Conservation (phyloP, 2,797 vertebrate genomes). For the Eleutherodactylus coqui region DNA sequence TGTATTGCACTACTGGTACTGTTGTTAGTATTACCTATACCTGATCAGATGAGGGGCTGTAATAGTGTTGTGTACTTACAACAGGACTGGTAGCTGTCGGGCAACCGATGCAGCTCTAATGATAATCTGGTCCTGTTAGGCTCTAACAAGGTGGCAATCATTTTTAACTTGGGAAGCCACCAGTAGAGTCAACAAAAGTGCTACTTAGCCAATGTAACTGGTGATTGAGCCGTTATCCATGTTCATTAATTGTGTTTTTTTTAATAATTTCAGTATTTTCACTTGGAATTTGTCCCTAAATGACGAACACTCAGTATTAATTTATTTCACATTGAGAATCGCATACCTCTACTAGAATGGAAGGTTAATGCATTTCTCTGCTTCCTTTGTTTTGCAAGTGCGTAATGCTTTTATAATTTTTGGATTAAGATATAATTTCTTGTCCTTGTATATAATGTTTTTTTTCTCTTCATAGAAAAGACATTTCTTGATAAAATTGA, state of each 20-base stretch:
- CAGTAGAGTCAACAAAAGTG: neutral
- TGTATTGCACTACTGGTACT: neutral
- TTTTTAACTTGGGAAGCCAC: neutral
- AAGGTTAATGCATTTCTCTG: slow-evolving; percentile 51
- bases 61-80: neutral
- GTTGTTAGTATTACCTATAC: neutral
- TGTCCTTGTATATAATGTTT: slow-evolving; percentile 47
- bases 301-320: neutral
- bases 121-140: neutral
- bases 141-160: neutral
- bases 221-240: neutral
- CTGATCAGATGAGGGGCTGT: neutral
- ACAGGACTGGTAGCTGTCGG: neutral
- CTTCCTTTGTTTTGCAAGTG: slow-evolving; percentile 34
- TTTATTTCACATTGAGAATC: slow-evolving; percentile 14
- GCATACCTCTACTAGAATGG: slow-evolving; percentile 2
- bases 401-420: slow-evolving; percentile 53
- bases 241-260: neutral
- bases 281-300: slow-evolving; percentile 17
- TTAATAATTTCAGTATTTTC: neutral
- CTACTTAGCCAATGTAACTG: neutral
- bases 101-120: too few relatives aligned
- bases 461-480: slow-evolving; percentile 40
- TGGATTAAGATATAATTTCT: slow-evolving; percentile 42
- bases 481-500: slow-evolving; percentile 53